Percentiles rank a stretch among this genome's conserved stretches.
These are phyloP conservation scores for Streptopelia turtur DNA, from an alignment of 2,797 vertebrate genomes.

Conservation along the genomic window DNA sequence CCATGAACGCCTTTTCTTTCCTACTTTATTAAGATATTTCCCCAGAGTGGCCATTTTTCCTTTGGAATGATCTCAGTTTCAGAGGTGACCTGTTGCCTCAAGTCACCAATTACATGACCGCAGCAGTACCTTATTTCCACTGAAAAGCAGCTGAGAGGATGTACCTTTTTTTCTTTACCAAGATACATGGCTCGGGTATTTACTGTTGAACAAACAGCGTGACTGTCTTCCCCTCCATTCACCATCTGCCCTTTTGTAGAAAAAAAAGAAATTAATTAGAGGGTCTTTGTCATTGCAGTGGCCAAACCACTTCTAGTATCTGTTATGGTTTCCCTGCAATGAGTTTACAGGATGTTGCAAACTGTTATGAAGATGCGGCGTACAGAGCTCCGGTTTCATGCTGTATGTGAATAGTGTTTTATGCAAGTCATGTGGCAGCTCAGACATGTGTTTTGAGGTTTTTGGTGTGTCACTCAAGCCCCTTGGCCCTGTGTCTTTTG, in stretches of 20 bases:
- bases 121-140: neutral
- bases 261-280: neutral
- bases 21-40: neutral
- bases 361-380: constrained; percentile 25
- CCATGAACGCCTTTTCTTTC: neutral
- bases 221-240: neutral
- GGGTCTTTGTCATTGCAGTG: neutral
- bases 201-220: neutral
- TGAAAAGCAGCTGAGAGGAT: neutral
- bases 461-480: constrained; percentile 70
- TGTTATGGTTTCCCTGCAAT: neutral
- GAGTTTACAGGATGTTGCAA: constrained; percentile 39
- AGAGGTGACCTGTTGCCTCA: neutral
- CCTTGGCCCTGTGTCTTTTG: constrained; percentile 59
- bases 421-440: constrained; percentile 69
- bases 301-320: neutral
- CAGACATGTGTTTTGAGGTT: constrained; percentile 78
- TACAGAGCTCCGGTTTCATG: constrained; percentile 35
- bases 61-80: neutral
- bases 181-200: neutral
- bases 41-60: neutral
- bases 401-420: constrained; percentile 63
- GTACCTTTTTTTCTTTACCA: neutral
- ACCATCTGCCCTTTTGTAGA: too few relatives aligned
- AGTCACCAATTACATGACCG: neutral